Evolutionary conservation across 2,113 vertebrate genomes (phyloP), one percentile per base, ranked within the genome.

Genomic region (Sclerurus mexicanus): DNA sequence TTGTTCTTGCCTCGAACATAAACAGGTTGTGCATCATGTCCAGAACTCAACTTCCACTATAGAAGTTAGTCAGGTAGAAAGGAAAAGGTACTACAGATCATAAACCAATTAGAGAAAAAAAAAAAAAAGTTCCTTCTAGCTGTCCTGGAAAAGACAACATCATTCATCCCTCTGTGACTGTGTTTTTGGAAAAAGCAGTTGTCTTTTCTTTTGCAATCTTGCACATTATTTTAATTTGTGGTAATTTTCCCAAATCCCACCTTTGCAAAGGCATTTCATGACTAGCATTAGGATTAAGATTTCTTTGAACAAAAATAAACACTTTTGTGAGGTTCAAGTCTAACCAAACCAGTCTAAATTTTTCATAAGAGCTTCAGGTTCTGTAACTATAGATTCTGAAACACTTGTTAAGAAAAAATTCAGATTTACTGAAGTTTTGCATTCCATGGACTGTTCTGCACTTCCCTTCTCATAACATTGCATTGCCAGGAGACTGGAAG

Each of bases 1-100:
- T 56, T 83, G 4, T 47, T 75, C 52, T 88, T 76, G 10, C 14
- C 6, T 71, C 31, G 60, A 35, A 40, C 24, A 17, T 46, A 39
- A 7, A 49, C 2, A 53, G 4, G 10, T 28, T 46, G 4, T 7
- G 0, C 3, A 20, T 58, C 15, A 15, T 53, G 10, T 37, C 20
- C 31, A 81, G 20, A 91, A 40, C 15, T 50, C 23, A 30, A 30
- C 5, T 82, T 74, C 62, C 9, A 42, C 5, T 59, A 35, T 4
- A 71, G n/a, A 66, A 37, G 1, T 73, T 60, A 8, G 6, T 40
- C 39, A 52, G 4, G 27, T 66, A 52, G 22, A 78, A 90, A 71
- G 8, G 7, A 46, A 81, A 78, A 78, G 42, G 53, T 40, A 39
- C 10, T 49, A 39, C 10, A 59, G 6, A 15, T 71, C 31, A 66